Evolutionary conservation across 35 echinoderm and acorn worm species (phyloP).

Genomic region (Stichopus chloronotus): DNA sequence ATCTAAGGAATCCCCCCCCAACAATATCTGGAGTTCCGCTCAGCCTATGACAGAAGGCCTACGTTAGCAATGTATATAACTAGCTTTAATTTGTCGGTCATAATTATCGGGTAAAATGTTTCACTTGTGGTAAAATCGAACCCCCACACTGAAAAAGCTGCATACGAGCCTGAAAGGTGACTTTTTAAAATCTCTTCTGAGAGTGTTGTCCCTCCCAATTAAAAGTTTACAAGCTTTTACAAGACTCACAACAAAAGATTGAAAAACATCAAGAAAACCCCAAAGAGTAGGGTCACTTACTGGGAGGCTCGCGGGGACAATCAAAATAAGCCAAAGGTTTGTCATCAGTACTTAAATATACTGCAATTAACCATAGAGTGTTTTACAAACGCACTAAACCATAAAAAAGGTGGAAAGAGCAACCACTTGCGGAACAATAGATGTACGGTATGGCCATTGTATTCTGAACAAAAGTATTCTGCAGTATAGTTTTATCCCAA

Average conservation of each 20-base stretch:
- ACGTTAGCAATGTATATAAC: no score
- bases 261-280: not conserved
- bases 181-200: no score
- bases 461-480: not conserved
- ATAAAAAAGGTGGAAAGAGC: not conserved
- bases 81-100: no score
- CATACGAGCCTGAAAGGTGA: no score
- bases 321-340: constrained; percentile 1
- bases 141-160: no score
- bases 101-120: no score
- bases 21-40: no score
- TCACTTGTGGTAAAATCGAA: no score
- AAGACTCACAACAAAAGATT: not conserved
- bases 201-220: not conserved
- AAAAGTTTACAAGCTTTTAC: not conserved
- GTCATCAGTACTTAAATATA: constrained; percentile 25
- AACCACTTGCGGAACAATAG: constrained; percentile 29
- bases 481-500: not conserved
- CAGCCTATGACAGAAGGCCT: no score
- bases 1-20: no score
- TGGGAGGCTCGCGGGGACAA: not conserved
- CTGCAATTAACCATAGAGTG: not conserved
- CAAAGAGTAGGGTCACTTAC: not conserved
- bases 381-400: not conserved
- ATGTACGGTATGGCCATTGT: constrained; percentile 9